Conservation (phyloP, 2,888 invertebrate species). For the Monochamus alternatus region DNA sequence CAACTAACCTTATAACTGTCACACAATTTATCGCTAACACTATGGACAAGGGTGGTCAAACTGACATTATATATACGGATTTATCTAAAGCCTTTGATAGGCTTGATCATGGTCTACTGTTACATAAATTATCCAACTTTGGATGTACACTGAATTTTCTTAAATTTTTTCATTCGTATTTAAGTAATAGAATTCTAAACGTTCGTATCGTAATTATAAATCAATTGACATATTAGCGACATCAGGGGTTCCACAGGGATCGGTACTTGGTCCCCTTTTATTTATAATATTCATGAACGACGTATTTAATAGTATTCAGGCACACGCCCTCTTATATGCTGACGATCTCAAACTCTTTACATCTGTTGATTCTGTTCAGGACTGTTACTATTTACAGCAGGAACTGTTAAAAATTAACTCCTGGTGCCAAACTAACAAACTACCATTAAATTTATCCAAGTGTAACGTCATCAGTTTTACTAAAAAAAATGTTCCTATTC, state of each 20-base stretch:
- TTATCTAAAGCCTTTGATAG: not conserved
- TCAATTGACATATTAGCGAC: conserved; percentile 6
- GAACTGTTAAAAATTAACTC: conserved; percentile 9
- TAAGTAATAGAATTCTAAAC: conserved; percentile 6
- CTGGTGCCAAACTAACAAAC: conserved; percentile 28
- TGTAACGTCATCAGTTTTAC: conserved; percentile 36
- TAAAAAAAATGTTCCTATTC: not conserved
- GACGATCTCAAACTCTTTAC: conserved; percentile 35
- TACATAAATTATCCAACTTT: conserved; percentile 22
- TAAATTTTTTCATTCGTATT: conserved; percentile 26
- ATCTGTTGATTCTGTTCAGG: not conserved
- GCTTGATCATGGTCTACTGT: not conserved
- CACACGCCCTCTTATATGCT: conserved; percentile 24
- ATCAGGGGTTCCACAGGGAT: conserved; percentile 36
- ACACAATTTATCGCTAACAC: not conserved
- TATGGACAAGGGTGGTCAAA: conserved; percentile 2
- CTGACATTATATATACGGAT: not conserved
- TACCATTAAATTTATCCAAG: conserved; percentile 37
- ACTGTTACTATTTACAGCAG: conserved; percentile 1
- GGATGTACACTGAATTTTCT: conserved; percentile 23
- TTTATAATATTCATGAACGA: conserved; percentile 36
- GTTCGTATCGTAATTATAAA: conserved; percentile 7
- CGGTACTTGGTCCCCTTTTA: conserved; percentile 28
- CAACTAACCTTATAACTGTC: not conserved
- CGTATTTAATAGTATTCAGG: not conserved